Base-by-base conservation (phyloP, 1,140 invertebrate genomes). In the Drosophila pectinifera region DNA sequence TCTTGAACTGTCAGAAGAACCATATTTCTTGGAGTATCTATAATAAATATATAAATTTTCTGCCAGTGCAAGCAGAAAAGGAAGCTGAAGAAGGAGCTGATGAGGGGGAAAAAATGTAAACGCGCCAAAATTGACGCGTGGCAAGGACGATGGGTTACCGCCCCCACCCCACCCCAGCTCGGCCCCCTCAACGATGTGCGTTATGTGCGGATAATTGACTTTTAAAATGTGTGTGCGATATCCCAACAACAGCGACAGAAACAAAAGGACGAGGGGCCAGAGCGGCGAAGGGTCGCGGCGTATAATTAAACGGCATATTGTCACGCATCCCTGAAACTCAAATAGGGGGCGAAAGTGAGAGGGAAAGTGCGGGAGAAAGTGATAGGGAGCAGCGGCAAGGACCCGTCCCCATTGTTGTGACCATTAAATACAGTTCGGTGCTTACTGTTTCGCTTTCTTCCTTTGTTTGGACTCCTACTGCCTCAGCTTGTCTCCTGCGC, bases 301-400 rank as follows among this genome's bases (percentile, higher is more conserved):
- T 86, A 89, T 88, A 89, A 88, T 88, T 88, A 88, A 88, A 88
- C 83, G 84, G 80, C 83, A 88, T 89, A 88, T 88, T 88, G 84
- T 88, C 83, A 88, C 83, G 83, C 83, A 83, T 76, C 59, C 78
- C 57, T 81, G 82, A 72, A 80, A 51, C 76, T 31, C 42, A 22
- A 46, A 51, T 20, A 36, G 53, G 36, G 43, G 11, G 38, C 8
- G 43, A 36, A 49, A 49, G 31, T 24, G 49, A 76, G 53, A 56
- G 73, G 18, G 55, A 49, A 55, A 51, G 55, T 54, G 22, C 11
- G 20, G 26, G 31, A 14, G 38, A 48, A 58, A 48, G 56, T 59
- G 31, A 39, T n/a, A 26, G 48, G 16, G 63, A 45, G 18, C 14
- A 46, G 18, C 28, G 2, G 14, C 16, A 51, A 51, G 43, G 38